phyloP scores from a whole-genome alignment of 2,888 invertebrate genomes.

The Polietes domitor region DNA sequence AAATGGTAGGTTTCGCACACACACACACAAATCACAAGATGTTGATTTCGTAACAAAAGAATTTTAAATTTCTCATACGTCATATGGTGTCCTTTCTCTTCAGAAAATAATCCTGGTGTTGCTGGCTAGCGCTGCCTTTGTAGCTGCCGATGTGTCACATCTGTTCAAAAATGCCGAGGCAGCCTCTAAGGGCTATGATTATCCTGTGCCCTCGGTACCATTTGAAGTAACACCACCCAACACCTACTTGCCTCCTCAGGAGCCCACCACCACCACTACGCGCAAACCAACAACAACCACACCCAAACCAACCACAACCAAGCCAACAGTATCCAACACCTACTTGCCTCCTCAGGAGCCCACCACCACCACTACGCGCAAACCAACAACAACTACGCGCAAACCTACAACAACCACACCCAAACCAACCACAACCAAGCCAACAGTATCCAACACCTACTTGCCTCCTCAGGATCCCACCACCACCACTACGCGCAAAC shows the following conservation, averaged over 20 bases:
- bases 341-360: conserved; percentile 58
- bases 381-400: conserved; percentile 22
- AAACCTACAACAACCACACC: conserved; percentile 65
- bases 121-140: conserved; percentile 68
- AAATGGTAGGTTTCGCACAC: conserved; percentile 25
- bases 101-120: conserved; percentile 72
- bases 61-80: conserved; percentile 20
- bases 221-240: conserved; percentile 69
- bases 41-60: no score
- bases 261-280: conserved; percentile 14
- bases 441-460: conserved; percentile 64
- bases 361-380: conserved; percentile 18
- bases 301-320: conserved; percentile 16
- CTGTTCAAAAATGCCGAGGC: conserved; percentile 64
- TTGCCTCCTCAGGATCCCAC: conserved; percentile 56
- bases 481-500: conserved; percentile 55
- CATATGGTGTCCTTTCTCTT: conserved; percentile 15
- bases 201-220: conserved; percentile 71
- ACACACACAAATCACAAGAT: no score
- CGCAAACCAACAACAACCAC: conserved; percentile 21
- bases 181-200: conserved; percentile 72
- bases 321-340: conserved; percentile 60
- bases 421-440: conserved; percentile 66
- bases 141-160: conserved; percentile 74
- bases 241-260: conserved; percentile 25